A percentile compares a stretch with the other conserved stretches of the same genome.
phyloP scores from a whole-genome alignment of 2,113 vertebrate genomes.

The Perca fluviatilis region DNA sequence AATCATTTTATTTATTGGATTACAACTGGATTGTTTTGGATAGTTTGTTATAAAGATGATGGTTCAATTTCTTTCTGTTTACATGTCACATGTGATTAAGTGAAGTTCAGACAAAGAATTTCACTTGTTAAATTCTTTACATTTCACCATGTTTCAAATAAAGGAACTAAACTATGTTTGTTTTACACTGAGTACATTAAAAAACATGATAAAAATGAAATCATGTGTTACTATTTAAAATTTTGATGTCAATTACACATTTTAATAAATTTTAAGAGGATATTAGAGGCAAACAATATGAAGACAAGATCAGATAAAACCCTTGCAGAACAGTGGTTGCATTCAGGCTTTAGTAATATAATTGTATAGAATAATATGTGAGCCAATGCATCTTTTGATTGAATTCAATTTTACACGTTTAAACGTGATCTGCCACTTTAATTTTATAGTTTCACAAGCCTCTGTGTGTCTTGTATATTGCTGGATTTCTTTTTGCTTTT shows the following conservation, averaged over 20 bases:
- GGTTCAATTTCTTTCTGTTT: background rate
- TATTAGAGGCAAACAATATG: conserved; percentile 28
- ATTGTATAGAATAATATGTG: conserved; percentile 18
- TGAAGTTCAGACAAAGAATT: background rate
- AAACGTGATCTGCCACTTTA: background rate
- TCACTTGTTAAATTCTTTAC: background rate
- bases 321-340: background rate
- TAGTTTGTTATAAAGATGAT: conserved; percentile 3
- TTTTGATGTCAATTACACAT: background rate
- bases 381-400: background rate
- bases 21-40: background rate
- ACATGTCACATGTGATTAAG: background rate
- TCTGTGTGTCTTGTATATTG: conserved; percentile 6
- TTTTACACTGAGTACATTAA: conserved; percentile 8
- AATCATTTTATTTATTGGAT: background rate
- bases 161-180: too few relatives aligned
- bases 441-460: background rate
- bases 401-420: background rate
- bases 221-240: background rate
- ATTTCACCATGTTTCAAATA: conserved; percentile 9
- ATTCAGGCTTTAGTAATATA: background rate
- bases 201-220: background rate
- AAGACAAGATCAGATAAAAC: conserved; percentile 53
- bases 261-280: background rate
- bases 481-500: conserved; percentile 5